Evolutionary conservation across 2,113 vertebrate species (phyloP).

Genomic region (Perccottus glenii): DNA sequence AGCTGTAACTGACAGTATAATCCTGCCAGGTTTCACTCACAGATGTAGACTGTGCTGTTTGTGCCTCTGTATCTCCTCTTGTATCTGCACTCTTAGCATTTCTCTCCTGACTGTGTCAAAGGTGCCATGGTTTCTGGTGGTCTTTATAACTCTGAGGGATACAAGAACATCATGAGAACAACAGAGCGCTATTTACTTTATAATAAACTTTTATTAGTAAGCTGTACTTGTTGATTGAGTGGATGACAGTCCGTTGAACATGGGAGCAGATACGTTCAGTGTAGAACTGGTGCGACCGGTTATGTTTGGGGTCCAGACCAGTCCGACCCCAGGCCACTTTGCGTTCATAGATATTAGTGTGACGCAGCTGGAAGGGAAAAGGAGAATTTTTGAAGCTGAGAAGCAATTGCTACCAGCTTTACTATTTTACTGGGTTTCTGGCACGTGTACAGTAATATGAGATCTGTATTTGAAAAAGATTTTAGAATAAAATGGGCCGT

Average conservation of each 20-base stretch:
- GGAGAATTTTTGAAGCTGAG: not conserved
- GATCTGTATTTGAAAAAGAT: no score
- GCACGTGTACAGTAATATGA: no score
- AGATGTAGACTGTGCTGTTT: conserved; percentile 53
- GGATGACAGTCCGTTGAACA: conserved; percentile 63
- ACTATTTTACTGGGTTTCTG: no score
- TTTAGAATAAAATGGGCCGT: no score
- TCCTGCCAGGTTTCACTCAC: conserved; percentile 59
- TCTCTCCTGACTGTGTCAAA: conserved; percentile 59
- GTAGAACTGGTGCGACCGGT: conserved; percentile 71
- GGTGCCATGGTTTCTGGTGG: conserved; percentile 20
- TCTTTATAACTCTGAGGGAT: conserved; percentile 50
- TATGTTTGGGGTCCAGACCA: conserved; percentile 66
- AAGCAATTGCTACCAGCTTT: no score
- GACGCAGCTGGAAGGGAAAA: conserved; percentile 59
- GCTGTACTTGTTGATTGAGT: conserved; percentile 60
- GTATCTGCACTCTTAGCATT: conserved; percentile 24
- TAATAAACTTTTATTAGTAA: not conserved
- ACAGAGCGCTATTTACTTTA: not conserved
- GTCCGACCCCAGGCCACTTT: conserved; percentile 68
- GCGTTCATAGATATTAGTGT: conserved; percentile 73
- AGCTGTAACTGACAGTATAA: no score
- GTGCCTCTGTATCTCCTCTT: conserved; percentile 66
- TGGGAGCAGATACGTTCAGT: conserved; percentile 58
- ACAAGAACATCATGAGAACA: not conserved